These are phyloP conservation scores for Orthosia incerta DNA, from an alignment of 2,888 invertebrate species.

Conservation along the genomic window DNA sequence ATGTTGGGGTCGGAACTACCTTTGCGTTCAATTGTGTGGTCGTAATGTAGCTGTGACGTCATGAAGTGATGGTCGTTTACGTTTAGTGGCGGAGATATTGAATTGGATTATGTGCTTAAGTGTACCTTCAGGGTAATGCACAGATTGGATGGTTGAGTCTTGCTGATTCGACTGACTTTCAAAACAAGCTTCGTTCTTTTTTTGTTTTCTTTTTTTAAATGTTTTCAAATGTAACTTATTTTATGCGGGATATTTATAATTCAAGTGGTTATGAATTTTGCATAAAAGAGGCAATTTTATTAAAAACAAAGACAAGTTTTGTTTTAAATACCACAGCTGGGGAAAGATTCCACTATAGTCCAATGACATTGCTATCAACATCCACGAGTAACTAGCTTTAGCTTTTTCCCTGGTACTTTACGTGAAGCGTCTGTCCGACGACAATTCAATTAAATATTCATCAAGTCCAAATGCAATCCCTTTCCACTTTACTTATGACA, in stretches of 20 bases:
- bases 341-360: too few species aligned
- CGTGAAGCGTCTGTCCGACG: background rate
- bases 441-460: slow-evolving; percentile 34
- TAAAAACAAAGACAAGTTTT: too few species aligned
- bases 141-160: background rate
- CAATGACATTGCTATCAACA: too few species aligned
- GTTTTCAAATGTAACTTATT: background rate
- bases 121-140: background rate
- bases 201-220: background rate
- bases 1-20: slow-evolving; percentile 60
- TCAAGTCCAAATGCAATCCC: slow-evolving; percentile 13
- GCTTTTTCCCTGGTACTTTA: too few species aligned
- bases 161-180: slow-evolving; percentile 1
- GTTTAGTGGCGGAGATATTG: slow-evolving; percentile 38
- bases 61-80: slow-evolving; percentile 45
- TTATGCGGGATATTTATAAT: background rate
- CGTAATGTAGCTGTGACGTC: slow-evolving; percentile 61
- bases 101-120: slow-evolving; percentile 34
- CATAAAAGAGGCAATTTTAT: background rate
- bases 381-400: too few species aligned
- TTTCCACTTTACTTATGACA: slow-evolving; percentile 28
- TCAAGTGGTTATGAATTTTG: background rate
- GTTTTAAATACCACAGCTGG: background rate
- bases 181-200: too few species aligned
- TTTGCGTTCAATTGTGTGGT: slow-evolving; percentile 61